Evolutionary conservation across 2,888 invertebrate species (phyloP).

Genomic region (Caenorhabditis becei): DNA sequence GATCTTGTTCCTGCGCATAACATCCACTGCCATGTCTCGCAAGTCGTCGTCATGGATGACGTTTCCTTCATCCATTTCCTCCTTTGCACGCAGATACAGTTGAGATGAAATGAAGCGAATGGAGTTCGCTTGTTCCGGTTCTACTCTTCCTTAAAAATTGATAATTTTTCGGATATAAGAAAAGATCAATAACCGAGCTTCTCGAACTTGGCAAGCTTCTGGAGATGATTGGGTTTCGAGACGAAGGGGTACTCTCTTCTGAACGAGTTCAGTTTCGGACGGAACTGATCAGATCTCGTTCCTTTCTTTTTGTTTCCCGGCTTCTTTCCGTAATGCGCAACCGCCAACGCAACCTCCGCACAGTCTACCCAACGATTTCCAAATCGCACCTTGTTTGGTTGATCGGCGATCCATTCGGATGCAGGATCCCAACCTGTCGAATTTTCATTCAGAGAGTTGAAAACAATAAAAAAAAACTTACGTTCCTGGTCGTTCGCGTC

Average conservation of each 20-base stretch:
- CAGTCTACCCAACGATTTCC: too few relatives aligned
- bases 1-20: neutral
- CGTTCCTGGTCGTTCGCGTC: too few relatives aligned
- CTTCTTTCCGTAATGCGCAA: too few relatives aligned
- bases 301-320: too few relatives aligned
- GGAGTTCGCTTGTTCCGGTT: neutral
- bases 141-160: neutral
- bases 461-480: too few relatives aligned
- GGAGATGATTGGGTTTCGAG: neutral
- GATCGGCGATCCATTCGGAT: too few relatives aligned
- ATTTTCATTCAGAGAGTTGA: too few relatives aligned
- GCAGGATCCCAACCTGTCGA: too few relatives aligned
- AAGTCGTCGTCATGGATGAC: slow-evolving; percentile 11
- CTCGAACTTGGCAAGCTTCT: neutral
- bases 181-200: neutral
- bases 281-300: too few relatives aligned
- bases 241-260: neutral
- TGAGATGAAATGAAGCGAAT: neutral
- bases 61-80: neutral
- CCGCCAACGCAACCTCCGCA: too few relatives aligned
- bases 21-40: slow-evolving; percentile 8
- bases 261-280: neutral
- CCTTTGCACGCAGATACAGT: neutral
- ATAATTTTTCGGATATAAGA: neutral
- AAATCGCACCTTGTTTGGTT: too few relatives aligned